These are phyloP conservation scores for Semnornis frantzii DNA, from an alignment of 2,113 vertebrate species.

Conservation along the genomic window DNA sequence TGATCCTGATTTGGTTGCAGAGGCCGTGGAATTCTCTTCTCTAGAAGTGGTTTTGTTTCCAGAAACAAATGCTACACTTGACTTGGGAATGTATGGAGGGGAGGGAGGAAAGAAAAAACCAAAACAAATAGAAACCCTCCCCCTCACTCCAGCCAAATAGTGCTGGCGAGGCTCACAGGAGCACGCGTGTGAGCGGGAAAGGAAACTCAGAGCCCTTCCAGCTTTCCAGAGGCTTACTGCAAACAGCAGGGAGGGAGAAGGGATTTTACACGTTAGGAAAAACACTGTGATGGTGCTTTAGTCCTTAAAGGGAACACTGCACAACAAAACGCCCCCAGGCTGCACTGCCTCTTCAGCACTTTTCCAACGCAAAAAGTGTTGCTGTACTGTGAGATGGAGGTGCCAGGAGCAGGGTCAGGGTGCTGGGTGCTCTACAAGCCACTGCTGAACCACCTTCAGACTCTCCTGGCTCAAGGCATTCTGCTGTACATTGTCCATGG, in stretches of 20 bases:
- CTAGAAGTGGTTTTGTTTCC: not conserved
- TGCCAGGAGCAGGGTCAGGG: not conserved
- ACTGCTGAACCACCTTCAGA: not conserved
- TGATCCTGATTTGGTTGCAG: not conserved
- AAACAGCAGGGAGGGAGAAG: constrained; percentile 39
- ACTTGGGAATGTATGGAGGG: not conserved
- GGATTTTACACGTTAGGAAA: constrained; percentile 51
- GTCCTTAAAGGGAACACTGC: constrained; percentile 28
- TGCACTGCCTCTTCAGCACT: not conserved
- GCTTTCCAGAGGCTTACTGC: constrained; percentile 42
- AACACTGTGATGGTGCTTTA: not conserved
- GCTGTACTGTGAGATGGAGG: accelerated
- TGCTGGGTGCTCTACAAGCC: not conserved
- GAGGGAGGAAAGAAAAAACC: not conserved
- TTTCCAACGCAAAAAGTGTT: accelerated
- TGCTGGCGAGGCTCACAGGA: not conserved
- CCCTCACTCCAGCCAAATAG: not conserved
- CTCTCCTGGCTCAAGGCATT: not conserved
- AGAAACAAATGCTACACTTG: constrained; percentile 17
- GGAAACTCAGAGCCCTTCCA: constrained; percentile 11
- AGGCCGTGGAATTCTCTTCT: not conserved
- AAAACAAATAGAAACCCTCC: not conserved
- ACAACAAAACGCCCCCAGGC: not conserved
- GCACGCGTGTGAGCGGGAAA: not conserved
- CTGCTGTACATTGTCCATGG: not conserved